These are phyloP conservation scores for Pimephales promelas DNA, from an alignment of 2,113 vertebrate genomes.

Conservation along the genomic window DNA sequence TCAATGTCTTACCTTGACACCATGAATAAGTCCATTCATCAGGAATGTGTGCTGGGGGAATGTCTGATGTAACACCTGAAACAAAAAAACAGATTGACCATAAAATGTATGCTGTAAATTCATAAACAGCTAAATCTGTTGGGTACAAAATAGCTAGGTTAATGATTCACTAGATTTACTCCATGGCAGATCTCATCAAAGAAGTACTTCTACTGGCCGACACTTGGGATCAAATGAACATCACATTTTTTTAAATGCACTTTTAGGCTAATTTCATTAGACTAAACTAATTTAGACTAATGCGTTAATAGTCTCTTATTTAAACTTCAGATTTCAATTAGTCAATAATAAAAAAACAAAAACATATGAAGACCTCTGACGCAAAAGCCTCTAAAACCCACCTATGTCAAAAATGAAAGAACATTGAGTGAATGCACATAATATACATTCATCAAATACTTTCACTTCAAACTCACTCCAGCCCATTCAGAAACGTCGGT, in stretches of 20 bases:
- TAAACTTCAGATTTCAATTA: neutral
- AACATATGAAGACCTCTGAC: too few species aligned
- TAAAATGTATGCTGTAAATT: slow-evolving; percentile 17
- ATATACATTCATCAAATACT: too few species aligned
- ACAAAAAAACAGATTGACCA: slow-evolving; percentile 57
- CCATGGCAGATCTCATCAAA: neutral
- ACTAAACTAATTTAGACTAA: too few species aligned
- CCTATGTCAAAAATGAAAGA: too few species aligned
- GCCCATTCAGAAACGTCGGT: too few species aligned
- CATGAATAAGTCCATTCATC: slow-evolving; percentile 93
- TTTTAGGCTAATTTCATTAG: neutral
- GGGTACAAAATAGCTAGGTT: neutral
- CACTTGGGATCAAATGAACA: neutral
- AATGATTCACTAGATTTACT: slow-evolving; percentile 22
- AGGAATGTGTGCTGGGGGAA: slow-evolving; percentile 92
- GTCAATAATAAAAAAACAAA: neutral
- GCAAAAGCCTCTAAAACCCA: too few species aligned
- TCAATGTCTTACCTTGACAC: slow-evolving; percentile 82
- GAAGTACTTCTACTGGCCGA: neutral
- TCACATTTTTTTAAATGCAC: neutral
- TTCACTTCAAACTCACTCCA: too few species aligned
- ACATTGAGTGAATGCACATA: too few species aligned
- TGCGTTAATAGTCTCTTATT: neutral
- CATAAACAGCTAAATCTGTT: neutral
- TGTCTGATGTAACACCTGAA: slow-evolving; percentile 86